These are phyloP conservation scores for Yponomeuta cagnagella DNA, from an alignment of 2,888 invertebrate genomes.

Conservation along the genomic window DNA sequence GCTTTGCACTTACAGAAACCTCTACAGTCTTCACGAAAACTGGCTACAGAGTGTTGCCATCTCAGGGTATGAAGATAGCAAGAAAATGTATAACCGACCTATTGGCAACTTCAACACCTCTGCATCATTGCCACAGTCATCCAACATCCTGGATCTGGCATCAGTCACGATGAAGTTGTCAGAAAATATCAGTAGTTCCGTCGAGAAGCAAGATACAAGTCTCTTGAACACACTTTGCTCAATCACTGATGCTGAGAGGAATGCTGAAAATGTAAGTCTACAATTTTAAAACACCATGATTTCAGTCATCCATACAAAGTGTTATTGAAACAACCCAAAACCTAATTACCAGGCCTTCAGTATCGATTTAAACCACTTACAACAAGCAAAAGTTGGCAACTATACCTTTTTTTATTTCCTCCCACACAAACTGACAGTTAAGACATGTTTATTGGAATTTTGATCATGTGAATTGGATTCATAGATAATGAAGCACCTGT, in stretches of 20 bases:
- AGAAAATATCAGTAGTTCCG: constrained; percentile 72
- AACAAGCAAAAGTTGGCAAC: no score
- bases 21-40: constrained; percentile 66
- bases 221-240: constrained; percentile 49
- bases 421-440: no score
- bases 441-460: no score
- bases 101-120: constrained; percentile 71
- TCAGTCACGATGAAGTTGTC: constrained; percentile 78
- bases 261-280: constrained; percentile 74
- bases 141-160: constrained; percentile 79
- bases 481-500: no score
- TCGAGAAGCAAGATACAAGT: constrained; percentile 61
- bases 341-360: no score
- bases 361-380: no score
- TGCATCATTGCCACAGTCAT: constrained; percentile 64
- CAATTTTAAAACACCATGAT: not conserved
- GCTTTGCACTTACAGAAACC: constrained; percentile 78
- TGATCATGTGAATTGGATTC: no score
- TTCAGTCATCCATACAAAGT: not conserved
- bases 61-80: constrained; percentile 55
- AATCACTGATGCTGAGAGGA: constrained; percentile 74
- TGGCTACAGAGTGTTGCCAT: constrained; percentile 64
- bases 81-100: constrained; percentile 51
- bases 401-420: no score
- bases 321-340: no score